Conservation (phyloP, 2,888 invertebrate species). For the Strigamia transsilvanica region DNA sequence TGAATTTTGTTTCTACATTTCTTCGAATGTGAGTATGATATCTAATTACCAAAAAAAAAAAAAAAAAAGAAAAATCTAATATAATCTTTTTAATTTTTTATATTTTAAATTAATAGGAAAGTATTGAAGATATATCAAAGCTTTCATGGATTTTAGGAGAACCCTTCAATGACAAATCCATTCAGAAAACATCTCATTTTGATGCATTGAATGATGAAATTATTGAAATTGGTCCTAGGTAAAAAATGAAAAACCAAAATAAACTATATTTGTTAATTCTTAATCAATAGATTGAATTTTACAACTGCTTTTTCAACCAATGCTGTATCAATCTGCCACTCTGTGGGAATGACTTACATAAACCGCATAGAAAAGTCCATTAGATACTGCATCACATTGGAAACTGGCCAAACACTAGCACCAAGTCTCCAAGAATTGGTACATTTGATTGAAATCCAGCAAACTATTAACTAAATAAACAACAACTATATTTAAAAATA, state of each 20-base stretch:
- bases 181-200: conserved; percentile 57
- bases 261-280: conserved; percentile 48
- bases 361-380: conserved; percentile 82
- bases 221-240: conserved; percentile 91
- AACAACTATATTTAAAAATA: conserved; percentile 54
- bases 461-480: neutral
- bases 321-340: conserved; percentile 91
- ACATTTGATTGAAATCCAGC: neutral
- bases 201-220: conserved; percentile 62
- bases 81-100: too few relatives aligned
- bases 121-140: conserved; percentile 51
- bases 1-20: conserved; percentile 84
- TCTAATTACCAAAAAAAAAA: neutral
- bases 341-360: conserved; percentile 79
- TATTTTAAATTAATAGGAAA: neutral
- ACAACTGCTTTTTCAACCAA: conserved; percentile 96
- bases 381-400: conserved; percentile 71
- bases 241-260: conserved; percentile 57
- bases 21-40: conserved; percentile 64
- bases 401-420: conserved; percentile 56
- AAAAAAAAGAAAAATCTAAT: too few relatives aligned
- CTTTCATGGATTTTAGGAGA: conserved; percentile 79
- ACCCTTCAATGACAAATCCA: conserved; percentile 64
- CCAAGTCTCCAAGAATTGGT: conserved; percentile 59
- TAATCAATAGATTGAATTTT: conserved; percentile 82